Evolutionary conservation across 1,140 invertebrate species (phyloP), one percentile per base, ranked within the genome.

Genomic region (Capitella teleta): DNA sequence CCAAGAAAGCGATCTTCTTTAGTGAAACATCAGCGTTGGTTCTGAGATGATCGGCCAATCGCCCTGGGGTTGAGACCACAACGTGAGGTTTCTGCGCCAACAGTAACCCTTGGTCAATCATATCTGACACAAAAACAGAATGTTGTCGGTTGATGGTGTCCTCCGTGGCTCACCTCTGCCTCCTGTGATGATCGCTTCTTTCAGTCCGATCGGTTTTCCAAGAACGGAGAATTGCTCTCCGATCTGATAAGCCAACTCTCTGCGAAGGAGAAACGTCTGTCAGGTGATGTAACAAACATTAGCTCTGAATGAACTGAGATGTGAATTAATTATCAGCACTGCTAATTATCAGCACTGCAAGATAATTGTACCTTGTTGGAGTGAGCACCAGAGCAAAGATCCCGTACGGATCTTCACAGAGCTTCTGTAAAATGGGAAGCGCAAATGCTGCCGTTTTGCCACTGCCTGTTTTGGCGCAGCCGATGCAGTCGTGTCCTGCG

Each of bases 201-300:
- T 57, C 0, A 72, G 52, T 45, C 61, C 57, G 12, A 70, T 60
- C 26, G 63, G 61, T 57, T 72, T 66, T 23, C 70, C 70, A 43
- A 73, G 69, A 80, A 89, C 62, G 56, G 58, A 57, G 43, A 72
- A 71, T 56, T 74, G 68, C 61, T 96, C 91, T 28, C 80, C 83
- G 61, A 95, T 95, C 80, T 87, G 73, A 51, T 76, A 76, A 1
- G 71, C 70, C 24, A 73, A 52, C 46, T 73, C 72, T 45, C 70
- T 66, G 53, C 21, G 61, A 55, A 32, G n/a, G n/a, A n/a, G n/a
- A n/a, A n/a, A n/a, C n/a, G n/a, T n/a, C n/a, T n/a, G n/a, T n/a
- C n/a, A n/a, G n/a, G n/a, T n/a, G n/a, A n/a, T n/a, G n/a, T n/a
- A n/a, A n/a, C n/a, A n/a, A n/a, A n/a, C n/a, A n/a, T n/a, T n/a